Conservation (phyloP, 1,140 invertebrate species). For the Orius laevigatus region DNA sequence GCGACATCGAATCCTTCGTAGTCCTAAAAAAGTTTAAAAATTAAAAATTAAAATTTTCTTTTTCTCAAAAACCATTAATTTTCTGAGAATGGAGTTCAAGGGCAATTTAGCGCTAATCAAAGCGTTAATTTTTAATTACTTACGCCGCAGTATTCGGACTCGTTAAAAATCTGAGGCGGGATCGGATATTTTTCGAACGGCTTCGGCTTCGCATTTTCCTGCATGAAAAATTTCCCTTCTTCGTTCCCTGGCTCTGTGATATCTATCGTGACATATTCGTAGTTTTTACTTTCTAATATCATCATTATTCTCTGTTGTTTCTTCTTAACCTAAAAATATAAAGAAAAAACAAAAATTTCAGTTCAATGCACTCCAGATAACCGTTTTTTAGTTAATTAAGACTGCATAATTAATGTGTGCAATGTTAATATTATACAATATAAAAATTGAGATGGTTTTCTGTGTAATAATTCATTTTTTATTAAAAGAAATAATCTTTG, state of each 20-base stretch:
- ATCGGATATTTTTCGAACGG: constrained; percentile 51
- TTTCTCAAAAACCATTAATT: constrained; percentile 1
- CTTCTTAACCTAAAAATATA: constrained; percentile 68
- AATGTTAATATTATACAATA: background rate
- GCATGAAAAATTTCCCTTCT: constrained; percentile 80
- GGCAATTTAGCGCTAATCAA: too few species aligned
- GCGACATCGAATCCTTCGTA: constrained; percentile 84
- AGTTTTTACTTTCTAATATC: constrained; percentile 78
- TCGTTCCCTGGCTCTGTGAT: constrained; percentile 84
- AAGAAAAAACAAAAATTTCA: constrained; percentile 11
- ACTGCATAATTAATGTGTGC: constrained; percentile 18
- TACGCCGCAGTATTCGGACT: constrained; percentile 83
- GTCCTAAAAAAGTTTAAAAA: constrained; percentile 42
- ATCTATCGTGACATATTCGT: constrained; percentile 76
- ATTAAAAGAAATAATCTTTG: constrained; percentile 4
- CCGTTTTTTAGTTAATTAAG: constrained; percentile 13
- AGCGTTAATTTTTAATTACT: constrained; percentile 23
- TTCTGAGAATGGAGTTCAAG: too few species aligned
- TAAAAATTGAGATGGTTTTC: too few species aligned
- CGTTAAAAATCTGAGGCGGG: constrained; percentile 89
- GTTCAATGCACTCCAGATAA: background rate
- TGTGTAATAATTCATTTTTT: constrained; percentile 1
- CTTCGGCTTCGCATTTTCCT: constrained; percentile 64
- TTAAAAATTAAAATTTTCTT: background rate
- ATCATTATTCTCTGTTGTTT: constrained; percentile 79